These are phyloP conservation scores for Meandrusa payeni DNA, from an alignment of 2,888 invertebrate genomes.

Conservation along the genomic window DNA sequence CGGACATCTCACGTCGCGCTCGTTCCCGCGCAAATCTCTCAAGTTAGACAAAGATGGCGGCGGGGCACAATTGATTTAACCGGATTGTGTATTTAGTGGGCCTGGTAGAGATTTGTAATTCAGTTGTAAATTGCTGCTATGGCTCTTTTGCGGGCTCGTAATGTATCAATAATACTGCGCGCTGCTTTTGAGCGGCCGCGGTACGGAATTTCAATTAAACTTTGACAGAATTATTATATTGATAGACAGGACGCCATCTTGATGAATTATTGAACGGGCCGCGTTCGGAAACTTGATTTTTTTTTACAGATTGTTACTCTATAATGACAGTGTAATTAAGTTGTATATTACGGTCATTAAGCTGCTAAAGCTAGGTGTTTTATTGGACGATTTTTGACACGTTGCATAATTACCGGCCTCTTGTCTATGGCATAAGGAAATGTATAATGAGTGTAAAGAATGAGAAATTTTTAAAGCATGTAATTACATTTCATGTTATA, in stretches of 20 bases:
- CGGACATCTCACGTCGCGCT: conserved; percentile 39
- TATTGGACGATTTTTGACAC: conserved; percentile 27
- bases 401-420: conserved; percentile 21
- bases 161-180: conserved; percentile 76
- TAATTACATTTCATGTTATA: conserved; percentile 8
- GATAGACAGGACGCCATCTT: conserved; percentile 66
- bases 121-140: conserved; percentile 74
- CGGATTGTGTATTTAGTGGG: conserved; percentile 74
- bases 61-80: conserved; percentile 70
- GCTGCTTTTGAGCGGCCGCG: conserved; percentile 49
- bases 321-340: conserved; percentile 33
- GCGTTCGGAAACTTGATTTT: conserved; percentile 38
- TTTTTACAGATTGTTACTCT: conserved; percentile 46
- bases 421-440: conserved; percentile 15
- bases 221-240: conserved; percentile 79
- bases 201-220: conserved; percentile 74
- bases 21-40: conserved; percentile 12
- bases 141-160: conserved; percentile 71
- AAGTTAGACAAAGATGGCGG: conserved; percentile 39
- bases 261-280: conserved; percentile 63
- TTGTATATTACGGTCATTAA: conserved; percentile 27
- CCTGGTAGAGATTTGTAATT: conserved; percentile 74
- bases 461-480: conserved; percentile 4
- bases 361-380: conserved; percentile 19
- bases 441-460: conserved; percentile 1